These are phyloP conservation scores for Papilio elwesi DNA, from an alignment of 2,888 invertebrate species.

Conservation along the genomic window DNA sequence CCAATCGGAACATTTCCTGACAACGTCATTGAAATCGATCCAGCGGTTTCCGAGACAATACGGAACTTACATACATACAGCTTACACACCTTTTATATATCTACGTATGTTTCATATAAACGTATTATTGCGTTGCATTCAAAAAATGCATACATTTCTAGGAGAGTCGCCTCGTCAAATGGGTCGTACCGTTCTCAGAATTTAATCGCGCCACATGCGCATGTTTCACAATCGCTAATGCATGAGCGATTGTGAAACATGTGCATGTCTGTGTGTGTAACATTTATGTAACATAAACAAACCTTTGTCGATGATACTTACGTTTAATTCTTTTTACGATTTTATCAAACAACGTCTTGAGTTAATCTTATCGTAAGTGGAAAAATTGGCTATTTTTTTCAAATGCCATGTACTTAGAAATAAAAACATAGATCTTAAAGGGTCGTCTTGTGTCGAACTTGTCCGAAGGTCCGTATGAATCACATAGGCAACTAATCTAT, in stretches of 20 bases:
- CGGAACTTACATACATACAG: too few relatives aligned
- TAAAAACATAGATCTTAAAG: neutral
- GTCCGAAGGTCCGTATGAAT: neutral
- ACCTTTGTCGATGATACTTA: neutral
- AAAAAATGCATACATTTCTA: neutral
- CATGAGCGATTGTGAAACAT: constrained; percentile 26
- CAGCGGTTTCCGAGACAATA: neutral
- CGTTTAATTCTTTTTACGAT: constrained; percentile 23
- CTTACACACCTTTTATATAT: too few relatives aligned
- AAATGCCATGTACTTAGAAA: neutral
- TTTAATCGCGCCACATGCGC: neutral
- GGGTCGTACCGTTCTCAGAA: constrained; percentile 18
- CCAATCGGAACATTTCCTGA: too few relatives aligned
- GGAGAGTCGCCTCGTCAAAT: neutral
- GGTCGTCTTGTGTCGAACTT: neutral
- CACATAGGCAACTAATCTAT: neutral
- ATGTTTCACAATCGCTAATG: constrained; percentile 17
- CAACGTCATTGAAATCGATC: too few relatives aligned
- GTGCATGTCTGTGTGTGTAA: too few relatives aligned
- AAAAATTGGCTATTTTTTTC: constrained; percentile 12
- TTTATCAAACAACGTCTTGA: constrained; percentile 22
- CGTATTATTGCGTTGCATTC: neutral
- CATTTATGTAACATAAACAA: constrained; percentile 17
- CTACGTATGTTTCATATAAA: neutral
- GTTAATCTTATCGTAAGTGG: constrained; percentile 31